A percentile compares a stretch with the other conserved stretches of the same genome.
phyloP scores from a whole-genome alignment of 2,113 vertebrate genomes.

The Mastomys coucha region DNA sequence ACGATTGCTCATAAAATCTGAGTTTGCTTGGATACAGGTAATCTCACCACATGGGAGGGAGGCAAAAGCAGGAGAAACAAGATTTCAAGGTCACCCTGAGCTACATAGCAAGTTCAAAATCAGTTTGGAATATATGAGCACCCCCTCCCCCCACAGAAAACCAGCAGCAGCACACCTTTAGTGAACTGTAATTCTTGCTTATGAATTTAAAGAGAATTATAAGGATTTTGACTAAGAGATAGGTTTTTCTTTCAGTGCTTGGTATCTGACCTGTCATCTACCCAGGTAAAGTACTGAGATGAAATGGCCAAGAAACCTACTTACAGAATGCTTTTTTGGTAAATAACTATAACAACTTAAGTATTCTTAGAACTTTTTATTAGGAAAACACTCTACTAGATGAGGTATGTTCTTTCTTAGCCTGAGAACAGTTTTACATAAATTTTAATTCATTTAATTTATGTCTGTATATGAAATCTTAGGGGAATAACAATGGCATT shows the following conservation, averaged over 20 bases:
- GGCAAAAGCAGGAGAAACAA: not conserved
- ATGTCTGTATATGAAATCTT: not conserved
- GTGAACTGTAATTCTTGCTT: not conserved
- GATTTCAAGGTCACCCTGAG: not conserved
- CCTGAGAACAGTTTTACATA: not conserved
- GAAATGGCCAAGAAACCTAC: not conserved
- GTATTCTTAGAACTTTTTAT: not conserved
- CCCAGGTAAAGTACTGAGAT: slow-evolving; percentile 13
- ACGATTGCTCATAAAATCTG: not conserved
- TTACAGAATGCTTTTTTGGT: not conserved
- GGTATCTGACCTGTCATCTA: not conserved
- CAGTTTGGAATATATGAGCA: not conserved
- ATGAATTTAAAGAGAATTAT: not conserved
- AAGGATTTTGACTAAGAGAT: not conserved
- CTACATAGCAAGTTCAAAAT: not conserved
- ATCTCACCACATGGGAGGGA: not conserved
- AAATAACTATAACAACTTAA: not conserved
- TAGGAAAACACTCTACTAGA: not conserved
- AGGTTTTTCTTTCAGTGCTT: not conserved
- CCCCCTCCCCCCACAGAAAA: not conserved
- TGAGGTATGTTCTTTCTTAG: not conserved
- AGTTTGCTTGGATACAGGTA: not conserved
- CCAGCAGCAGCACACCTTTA: not conserved
- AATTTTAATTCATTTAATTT: not conserved
- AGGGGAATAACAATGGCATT: not conserved